These are phyloP conservation scores for Artemia sp. DNA, from an alignment of 2,888 invertebrate genomes.

Conservation along the genomic window DNA sequence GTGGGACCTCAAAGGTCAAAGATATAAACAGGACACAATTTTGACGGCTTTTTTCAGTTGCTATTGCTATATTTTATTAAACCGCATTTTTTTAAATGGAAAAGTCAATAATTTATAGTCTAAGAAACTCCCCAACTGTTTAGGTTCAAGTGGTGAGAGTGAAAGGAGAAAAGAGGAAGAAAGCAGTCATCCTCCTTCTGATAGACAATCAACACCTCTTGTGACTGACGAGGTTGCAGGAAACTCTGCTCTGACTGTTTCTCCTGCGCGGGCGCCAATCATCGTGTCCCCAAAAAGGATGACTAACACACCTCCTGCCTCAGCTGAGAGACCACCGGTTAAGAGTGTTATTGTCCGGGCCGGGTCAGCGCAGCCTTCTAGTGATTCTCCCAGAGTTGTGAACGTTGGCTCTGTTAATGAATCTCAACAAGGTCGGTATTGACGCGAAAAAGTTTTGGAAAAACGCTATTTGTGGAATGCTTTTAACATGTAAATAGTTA, in stretches of 20 bases:
- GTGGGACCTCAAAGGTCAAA: no score
- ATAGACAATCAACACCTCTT: constrained; percentile 19
- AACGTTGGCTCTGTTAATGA: constrained; percentile 3
- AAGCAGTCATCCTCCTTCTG: constrained; percentile 26
- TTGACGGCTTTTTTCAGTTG: no score
- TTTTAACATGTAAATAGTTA: no score
- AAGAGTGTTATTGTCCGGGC: constrained; percentile 70
- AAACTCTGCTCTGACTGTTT: constrained; percentile 17
- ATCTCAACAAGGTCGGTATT: constrained; percentile 3
- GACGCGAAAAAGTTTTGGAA: not conserved
- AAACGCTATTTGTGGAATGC: no score
- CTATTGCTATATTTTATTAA: no score
- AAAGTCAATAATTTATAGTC: no score
- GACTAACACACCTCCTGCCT: constrained; percentile 24
- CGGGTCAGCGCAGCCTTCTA: constrained; percentile 26
- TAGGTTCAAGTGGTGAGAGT: constrained; percentile 18
- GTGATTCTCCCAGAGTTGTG: constrained; percentile 17
- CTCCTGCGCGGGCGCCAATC: constrained; percentile 44
- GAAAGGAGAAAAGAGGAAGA: constrained; percentile 25
- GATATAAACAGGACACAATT: no score
- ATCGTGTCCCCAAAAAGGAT: constrained; percentile 50
- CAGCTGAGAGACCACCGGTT: constrained; percentile 29
- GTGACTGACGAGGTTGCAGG: constrained; percentile 25
- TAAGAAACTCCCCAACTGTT: no score
- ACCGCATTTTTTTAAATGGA: no score